These are phyloP conservation scores for Emydura subglobosa DNA, from an alignment of 2,113 vertebrate genomes.

Conservation along the genomic window DNA sequence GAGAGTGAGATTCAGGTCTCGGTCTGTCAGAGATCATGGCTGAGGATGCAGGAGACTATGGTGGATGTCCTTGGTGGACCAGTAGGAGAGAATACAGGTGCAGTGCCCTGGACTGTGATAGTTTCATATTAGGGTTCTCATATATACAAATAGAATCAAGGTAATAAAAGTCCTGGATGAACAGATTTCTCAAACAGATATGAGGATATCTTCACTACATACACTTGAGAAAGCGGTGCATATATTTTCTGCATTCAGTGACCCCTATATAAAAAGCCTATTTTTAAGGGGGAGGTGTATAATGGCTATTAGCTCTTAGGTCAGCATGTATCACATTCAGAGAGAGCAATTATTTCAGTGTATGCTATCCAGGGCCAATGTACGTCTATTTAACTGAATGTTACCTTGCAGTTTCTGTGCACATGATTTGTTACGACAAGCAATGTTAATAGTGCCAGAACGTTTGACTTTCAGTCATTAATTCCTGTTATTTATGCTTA, in stretches of 20 bases:
- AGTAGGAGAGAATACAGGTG: background rate
- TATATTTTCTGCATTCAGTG: background rate
- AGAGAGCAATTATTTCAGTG: slow-evolving; percentile 15
- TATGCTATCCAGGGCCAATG: background rate
- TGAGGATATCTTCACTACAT: background rate
- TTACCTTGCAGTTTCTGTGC: background rate
- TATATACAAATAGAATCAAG: background rate
- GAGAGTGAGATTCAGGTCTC: too few species aligned
- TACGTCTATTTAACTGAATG: background rate
- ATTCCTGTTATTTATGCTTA: slow-evolving; percentile 48
- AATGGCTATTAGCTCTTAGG: background rate
- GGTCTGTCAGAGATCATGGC: too few species aligned
- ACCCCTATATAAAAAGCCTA: background rate
- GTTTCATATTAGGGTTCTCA: background rate
- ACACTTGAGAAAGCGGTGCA: background rate
- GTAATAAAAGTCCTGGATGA: background rate
- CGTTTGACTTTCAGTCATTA: slow-evolving; percentile 39
- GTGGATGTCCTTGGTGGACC: background rate
- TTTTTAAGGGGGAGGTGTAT: background rate
- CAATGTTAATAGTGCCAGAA: slow-evolving; percentile 1
- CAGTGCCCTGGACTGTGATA: background rate
- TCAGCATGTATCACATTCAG: background rate
- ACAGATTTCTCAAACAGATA: background rate
- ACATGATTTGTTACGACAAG: slow-evolving; percentile 19
- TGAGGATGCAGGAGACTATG: background rate